phyloP scores from a whole-genome alignment of 2,888 invertebrate genomes.

The Pristionchus maxplancki region DNA sequence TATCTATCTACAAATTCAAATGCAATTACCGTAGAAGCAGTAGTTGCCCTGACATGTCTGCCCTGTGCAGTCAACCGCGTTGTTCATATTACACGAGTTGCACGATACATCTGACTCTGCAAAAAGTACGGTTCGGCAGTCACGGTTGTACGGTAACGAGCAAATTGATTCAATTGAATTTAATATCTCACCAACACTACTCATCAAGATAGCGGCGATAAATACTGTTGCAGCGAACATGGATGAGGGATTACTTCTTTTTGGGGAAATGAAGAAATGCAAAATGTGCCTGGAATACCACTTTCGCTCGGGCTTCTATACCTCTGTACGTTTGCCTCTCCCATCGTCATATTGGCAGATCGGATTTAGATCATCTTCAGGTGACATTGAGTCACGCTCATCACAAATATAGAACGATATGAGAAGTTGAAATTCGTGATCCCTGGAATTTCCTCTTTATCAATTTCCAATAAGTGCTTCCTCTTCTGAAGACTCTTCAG shows the following conservation, averaged over 20 bases:
- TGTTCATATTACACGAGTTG: not conserved
- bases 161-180: not conserved
- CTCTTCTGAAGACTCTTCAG: no score
- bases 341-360: no score
- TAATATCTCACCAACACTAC: not conserved
- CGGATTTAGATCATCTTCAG: not conserved
- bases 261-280: not conserved
- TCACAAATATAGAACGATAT: not conserved
- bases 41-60: constrained; percentile 2
- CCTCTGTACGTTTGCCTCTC: not conserved
- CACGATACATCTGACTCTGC: constrained; percentile 39
- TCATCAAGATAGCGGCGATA: not conserved
- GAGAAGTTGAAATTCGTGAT: not conserved
- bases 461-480: no score
- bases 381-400: not conserved
- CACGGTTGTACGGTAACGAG: no score
- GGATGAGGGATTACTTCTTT: not conserved
- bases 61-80: not conserved
- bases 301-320: not conserved
- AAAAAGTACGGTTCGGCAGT: not conserved
- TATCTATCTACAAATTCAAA: not conserved
- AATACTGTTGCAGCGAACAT: not conserved
- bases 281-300: not conserved
- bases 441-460: no score
- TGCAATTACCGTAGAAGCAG: constrained; percentile 25